These are phyloP conservation scores for Platycheirus albimanus DNA, from an alignment of 2,888 invertebrate genomes.

Conservation along the genomic window DNA sequence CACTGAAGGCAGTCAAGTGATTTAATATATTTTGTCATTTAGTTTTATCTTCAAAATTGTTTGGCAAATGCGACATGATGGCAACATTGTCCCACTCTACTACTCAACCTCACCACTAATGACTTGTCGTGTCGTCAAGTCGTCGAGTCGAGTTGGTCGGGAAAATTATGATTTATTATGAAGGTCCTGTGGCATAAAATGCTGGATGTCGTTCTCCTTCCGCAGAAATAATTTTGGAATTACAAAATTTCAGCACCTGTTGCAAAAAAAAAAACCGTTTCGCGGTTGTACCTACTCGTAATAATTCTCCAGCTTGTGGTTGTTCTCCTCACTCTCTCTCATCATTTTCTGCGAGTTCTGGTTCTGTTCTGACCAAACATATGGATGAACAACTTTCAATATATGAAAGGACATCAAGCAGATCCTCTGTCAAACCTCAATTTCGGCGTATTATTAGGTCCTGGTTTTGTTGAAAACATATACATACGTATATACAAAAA, in stretches of 20 bases:
- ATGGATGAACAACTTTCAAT: constrained; percentile 71
- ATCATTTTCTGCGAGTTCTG: constrained; percentile 15
- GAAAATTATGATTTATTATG: constrained; percentile 62
- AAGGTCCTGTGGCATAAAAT: constrained; percentile 10
- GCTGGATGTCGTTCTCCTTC: constrained; percentile 15
- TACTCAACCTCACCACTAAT: constrained; percentile 29
- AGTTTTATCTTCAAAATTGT: constrained; percentile 57
- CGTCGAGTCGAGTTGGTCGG: background rate
- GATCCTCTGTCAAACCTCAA: constrained; percentile 58
- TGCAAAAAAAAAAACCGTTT: constrained; percentile 25
- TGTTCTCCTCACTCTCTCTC: too few species aligned
- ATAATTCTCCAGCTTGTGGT: constrained; percentile 1
- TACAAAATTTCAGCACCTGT: constrained; percentile 61
- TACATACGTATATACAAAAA: too few species aligned
- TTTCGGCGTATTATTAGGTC: constrained; percentile 35
- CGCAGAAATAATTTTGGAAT: constrained; percentile 19
- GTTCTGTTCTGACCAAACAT: constrained; percentile 52
- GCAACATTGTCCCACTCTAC: constrained; percentile 48
- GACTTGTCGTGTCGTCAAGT: constrained; percentile 53
- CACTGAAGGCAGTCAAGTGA: constrained; percentile 67
- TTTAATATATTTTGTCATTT: constrained; percentile 74
- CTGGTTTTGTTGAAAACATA: constrained; percentile 32
- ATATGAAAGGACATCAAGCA: constrained; percentile 49
- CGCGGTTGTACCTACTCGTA: constrained; percentile 16
- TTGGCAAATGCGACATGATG: constrained; percentile 69